Percentiles rank a stretch among this genome's conserved stretches.
Conservation (phyloP, 2,113 vertebrate species). For the human region DNA sequence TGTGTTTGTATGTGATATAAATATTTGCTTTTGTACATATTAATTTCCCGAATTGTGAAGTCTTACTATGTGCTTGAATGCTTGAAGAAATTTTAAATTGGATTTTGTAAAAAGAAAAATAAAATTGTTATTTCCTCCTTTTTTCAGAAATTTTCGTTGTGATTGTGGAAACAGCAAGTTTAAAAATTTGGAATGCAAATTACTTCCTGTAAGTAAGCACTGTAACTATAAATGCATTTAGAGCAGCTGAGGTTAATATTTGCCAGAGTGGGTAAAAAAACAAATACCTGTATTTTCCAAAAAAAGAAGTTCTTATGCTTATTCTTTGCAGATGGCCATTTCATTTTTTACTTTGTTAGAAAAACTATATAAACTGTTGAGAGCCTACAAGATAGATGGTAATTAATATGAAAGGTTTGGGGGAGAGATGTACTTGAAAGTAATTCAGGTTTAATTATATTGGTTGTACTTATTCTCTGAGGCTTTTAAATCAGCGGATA, state of each 20-base stretch:
- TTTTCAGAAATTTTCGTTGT: conserved; percentile 94
- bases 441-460: background rate
- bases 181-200: conserved; percentile 91
- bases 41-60: conserved; percentile 23
- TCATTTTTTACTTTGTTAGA: conserved; percentile 39
- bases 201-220: conserved; percentile 89
- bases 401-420: background rate
- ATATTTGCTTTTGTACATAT: background rate
- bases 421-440: background rate
- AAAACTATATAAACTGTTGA: background rate
- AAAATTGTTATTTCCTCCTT: conserved; percentile 46
- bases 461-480: background rate
- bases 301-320: conserved; percentile 35
- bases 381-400: background rate
- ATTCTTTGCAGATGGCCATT: conserved; percentile 23
- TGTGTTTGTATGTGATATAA: background rate
- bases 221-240: background rate
- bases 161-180: conserved; percentile 98
- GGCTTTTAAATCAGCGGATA: conserved; percentile 25
- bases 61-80: background rate
- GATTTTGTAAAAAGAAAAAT: conserved; percentile 55
- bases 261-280: conserved; percentile 5
- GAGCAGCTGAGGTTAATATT: conserved; percentile 16
- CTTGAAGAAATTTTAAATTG: background rate
- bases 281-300: background rate